Conservation (phyloP, 2,113 vertebrate genomes). For the Centropus unirufus region DNA sequence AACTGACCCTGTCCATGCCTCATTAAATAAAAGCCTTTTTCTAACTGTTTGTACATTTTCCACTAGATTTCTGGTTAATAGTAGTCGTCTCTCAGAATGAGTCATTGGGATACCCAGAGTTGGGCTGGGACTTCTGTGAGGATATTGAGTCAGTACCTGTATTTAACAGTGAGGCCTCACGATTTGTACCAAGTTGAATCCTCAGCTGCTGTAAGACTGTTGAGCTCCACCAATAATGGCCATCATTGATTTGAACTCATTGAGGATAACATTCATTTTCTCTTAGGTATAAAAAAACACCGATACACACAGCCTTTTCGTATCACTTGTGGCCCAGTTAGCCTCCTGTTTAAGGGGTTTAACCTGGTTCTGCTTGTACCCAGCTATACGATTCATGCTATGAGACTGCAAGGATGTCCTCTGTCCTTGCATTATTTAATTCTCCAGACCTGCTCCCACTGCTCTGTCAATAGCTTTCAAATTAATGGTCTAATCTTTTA, state of each 20-base stretch:
- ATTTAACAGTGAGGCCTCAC: rapidly evolving
- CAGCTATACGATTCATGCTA: rapidly evolving
- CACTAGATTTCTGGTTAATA: background rate
- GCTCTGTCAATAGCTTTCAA: background rate
- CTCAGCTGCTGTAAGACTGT: rapidly evolving
- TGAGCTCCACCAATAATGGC: background rate
- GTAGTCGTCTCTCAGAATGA: rapidly evolving
- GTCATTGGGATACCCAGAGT: rapidly evolving
- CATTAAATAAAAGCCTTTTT: background rate
- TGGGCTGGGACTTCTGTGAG: background rate
- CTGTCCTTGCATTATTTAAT: background rate
- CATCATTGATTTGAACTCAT: background rate
- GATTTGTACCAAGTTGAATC: rapidly evolving
- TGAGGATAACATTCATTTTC: background rate
- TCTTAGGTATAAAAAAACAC: background rate
- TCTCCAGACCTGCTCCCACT: background rate
- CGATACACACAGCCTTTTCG: rapidly evolving
- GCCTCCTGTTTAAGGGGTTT: background rate
- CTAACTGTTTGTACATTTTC: background rate
- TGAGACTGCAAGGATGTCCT: background rate
- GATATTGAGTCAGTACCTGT: rapidly evolving
- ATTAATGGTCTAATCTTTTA: background rate
- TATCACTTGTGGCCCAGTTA: background rate
- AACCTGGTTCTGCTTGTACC: background rate
- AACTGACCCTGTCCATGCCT: rapidly evolving